These are phyloP conservation scores for Luehdorfia chinensis DNA, from an alignment of 1,140 invertebrate species.

Conservation along the genomic window DNA sequence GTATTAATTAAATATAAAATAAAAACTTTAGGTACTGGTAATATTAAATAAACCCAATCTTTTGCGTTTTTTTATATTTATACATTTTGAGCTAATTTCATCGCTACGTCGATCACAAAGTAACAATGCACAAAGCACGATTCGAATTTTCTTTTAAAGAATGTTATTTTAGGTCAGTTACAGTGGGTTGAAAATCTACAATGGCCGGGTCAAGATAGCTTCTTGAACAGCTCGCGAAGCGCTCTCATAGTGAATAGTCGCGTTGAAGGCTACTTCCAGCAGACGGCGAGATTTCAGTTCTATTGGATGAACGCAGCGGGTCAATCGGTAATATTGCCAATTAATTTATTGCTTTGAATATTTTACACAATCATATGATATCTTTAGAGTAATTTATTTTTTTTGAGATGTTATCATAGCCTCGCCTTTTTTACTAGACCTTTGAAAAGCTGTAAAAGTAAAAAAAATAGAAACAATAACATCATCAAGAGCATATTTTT, in stretches of 20 bases:
- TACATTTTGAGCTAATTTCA: neutral
- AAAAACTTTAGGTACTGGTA: too few relatives aligned
- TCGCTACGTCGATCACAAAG: neutral
- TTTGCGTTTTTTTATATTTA: too few relatives aligned
- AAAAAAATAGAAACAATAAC: too few relatives aligned
- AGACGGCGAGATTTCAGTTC: slow-evolving; percentile 41
- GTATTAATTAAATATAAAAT: too few relatives aligned
- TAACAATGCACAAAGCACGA: neutral
- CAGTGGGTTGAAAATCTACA: slow-evolving; percentile 53
- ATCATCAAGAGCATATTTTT: too few relatives aligned
- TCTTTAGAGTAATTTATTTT: too few relatives aligned
- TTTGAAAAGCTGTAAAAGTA: too few relatives aligned
- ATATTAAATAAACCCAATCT: too few relatives aligned
- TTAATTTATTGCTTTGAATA: slow-evolving; percentile 15
- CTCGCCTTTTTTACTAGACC: too few relatives aligned
- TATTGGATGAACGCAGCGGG: slow-evolving; percentile 62
- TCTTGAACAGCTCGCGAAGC: slow-evolving; percentile 32
- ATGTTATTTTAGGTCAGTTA: slow-evolving; percentile 46
- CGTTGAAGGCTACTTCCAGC: slow-evolving; percentile 52
- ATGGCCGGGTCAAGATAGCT: slow-evolving; percentile 45
- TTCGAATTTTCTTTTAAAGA: slow-evolving; percentile 15
- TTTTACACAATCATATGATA: too few relatives aligned
- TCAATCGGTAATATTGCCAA: slow-evolving; percentile 37
- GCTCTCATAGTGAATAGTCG: slow-evolving; percentile 40
- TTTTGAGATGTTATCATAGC: too few relatives aligned